Evolutionary conservation across 2,888 invertebrate genomes (phyloP).

Genomic region (Lasioglossum villosulum): DNA sequence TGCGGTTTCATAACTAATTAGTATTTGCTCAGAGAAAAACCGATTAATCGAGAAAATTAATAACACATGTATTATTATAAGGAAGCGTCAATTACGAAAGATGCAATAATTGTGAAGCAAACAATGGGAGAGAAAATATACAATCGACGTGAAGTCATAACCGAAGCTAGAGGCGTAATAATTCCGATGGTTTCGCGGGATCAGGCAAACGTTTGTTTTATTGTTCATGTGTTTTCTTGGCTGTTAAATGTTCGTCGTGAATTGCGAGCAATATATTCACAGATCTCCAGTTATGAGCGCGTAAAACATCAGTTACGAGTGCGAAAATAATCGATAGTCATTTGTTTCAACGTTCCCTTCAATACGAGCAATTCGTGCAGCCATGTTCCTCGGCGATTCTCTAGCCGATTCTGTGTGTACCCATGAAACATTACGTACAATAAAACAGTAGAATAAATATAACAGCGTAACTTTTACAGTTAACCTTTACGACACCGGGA

Average conservation of each 20-base stretch:
- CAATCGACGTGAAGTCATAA: not conserved
- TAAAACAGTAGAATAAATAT: conserved; percentile 32
- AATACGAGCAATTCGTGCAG: conserved; percentile 4
- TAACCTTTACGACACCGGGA: conserved; percentile 23
- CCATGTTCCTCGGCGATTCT: conserved; percentile 12
- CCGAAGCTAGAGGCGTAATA: not conserved
- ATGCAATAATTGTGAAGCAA: not conserved
- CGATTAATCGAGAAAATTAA: not conserved
- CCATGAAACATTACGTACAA: conserved; percentile 12
- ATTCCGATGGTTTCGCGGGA: not conserved
- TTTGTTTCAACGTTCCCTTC: not conserved
- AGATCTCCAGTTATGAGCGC: conserved; percentile 1
- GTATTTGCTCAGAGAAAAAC: not conserved
- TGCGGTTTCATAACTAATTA: not conserved
- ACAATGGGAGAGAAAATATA: not conserved
- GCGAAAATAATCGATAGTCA: conserved; percentile 20
- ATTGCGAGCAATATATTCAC: not conserved
- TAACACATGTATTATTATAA: not conserved
- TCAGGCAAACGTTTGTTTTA: not conserved
- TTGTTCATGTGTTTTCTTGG: not conserved
- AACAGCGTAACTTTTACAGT: conserved; percentile 15
- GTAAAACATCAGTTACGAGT: not conserved
- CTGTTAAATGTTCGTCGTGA: not conserved
- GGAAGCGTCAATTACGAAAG: not conserved
- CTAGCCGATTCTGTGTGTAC: not conserved